Base-by-base conservation (phyloP, 2,797 vertebrate genomes). In the Microctenopoma lineatum region DNA sequence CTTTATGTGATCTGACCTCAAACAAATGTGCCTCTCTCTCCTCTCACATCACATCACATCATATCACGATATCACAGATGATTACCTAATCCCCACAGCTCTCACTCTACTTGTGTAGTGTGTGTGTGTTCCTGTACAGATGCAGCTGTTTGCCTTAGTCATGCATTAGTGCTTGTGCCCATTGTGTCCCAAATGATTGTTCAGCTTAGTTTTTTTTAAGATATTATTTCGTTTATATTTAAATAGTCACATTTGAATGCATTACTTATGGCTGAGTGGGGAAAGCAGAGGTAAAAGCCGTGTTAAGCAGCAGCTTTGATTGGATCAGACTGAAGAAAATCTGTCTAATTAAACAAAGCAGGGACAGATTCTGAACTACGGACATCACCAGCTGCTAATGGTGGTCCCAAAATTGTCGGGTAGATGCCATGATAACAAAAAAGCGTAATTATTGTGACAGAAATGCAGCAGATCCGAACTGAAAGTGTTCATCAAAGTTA, bases 11-110 rank as follows among this genome's bases (percentile, higher is more conserved):
- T 81, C 66, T 71, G 81, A 75, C 75, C 75, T 85, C 75, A 75
- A 52, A 78, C 59, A 66, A 71, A 83, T 77, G 83, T 32, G 39
- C 56, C 56, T 77, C 52, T 45, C 48, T 85, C 68, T 59, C 77
- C 70, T 56, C 62, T 45, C 42, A 18, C 42, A 45, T 18, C 42
- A 45, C 75, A 45, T 18, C 42, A 45, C 75, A 21, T 21, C n/a
- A n/a, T n/a, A 71, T 88, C 55, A 46, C 39, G 18, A 48, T 71
- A 85, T 89, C 76, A 73, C 84, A 59, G 9, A 60, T 66, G 79
- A 90, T 92, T 81, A 92, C 70, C 73, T 88, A 89, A 91, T 74
- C 72, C 83, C 79, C 65, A 47, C 41, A 48, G 75, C 73, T 62
- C 60, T 61, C 2, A 4, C 77, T 71, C 38, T 59, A 67, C 66